A percentile compares a stretch with the other conserved stretches of the same genome.
Conservation (phyloP, 2,797 vertebrate species). For the Nyctibius grandis region DNA sequence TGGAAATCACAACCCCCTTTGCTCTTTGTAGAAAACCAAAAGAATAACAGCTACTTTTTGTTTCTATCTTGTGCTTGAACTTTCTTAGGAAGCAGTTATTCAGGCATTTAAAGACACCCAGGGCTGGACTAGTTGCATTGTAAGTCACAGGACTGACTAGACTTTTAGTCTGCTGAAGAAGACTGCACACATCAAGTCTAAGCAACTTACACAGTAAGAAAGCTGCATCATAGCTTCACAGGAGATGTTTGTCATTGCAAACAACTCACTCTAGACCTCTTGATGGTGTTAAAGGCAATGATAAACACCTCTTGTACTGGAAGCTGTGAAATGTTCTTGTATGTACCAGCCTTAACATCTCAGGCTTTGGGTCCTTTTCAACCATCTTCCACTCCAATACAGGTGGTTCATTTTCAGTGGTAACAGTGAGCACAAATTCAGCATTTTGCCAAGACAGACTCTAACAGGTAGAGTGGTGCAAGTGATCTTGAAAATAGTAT, state of each 20-base stretch:
- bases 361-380: neutral
- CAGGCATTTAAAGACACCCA: neutral
- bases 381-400: neutral
- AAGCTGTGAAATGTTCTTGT: neutral
- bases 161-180: neutral
- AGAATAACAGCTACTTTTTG: neutral
- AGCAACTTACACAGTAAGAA: neutral
- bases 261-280: fast-evolving
- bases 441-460: neutral
- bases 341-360: neutral
- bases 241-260: neutral
- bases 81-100: neutral
- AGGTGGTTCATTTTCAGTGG: neutral
- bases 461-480: too few species aligned
- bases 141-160: neutral
- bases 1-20: neutral
- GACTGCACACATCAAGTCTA: neutral
- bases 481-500: neutral
- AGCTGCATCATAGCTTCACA: neutral
- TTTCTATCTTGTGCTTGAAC: neutral
- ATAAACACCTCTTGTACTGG: neutral
- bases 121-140: neutral
- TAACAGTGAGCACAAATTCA: neutral
- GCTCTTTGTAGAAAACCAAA: neutral
- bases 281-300: neutral